Conservation (phyloP, 2,797 vertebrate genomes). For the Myiotriccus ornatus region DNA sequence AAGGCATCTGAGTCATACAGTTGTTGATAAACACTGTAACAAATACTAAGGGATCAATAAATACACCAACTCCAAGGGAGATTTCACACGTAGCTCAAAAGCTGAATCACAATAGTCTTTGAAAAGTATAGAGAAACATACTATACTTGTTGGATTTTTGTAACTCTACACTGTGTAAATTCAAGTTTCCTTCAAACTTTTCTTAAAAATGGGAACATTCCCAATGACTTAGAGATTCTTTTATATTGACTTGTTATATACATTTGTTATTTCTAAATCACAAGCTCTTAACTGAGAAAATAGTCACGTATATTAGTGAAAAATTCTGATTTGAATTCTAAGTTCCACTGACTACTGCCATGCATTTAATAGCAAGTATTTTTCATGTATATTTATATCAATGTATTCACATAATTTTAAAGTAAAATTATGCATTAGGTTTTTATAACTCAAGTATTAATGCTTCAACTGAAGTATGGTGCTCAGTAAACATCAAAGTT, state of each 20-base stretch:
- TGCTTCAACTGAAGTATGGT: neutral
- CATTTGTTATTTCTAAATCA: neutral
- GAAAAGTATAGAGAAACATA: neutral
- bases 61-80: neutral
- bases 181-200: neutral
- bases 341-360: neutral
- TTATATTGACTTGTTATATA: neutral
- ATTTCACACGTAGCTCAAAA: neutral
- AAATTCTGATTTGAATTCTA: neutral
- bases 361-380: neutral
- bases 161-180: neutral
- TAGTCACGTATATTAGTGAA: neutral
- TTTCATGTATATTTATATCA: neutral
- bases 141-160: neutral
- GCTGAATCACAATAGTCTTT: neutral
- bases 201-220: neutral
- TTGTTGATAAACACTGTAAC: neutral
- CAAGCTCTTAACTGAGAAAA: neutral
- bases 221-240: neutral
- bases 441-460: neutral
- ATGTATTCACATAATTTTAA: neutral
- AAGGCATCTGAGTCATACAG: neutral
- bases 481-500: neutral
- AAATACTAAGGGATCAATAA: neutral
- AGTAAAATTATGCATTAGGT: neutral